phyloP scores from a whole-genome alignment of 2,113 vertebrate species.

The Rhinolophus ferrumequinum region DNA sequence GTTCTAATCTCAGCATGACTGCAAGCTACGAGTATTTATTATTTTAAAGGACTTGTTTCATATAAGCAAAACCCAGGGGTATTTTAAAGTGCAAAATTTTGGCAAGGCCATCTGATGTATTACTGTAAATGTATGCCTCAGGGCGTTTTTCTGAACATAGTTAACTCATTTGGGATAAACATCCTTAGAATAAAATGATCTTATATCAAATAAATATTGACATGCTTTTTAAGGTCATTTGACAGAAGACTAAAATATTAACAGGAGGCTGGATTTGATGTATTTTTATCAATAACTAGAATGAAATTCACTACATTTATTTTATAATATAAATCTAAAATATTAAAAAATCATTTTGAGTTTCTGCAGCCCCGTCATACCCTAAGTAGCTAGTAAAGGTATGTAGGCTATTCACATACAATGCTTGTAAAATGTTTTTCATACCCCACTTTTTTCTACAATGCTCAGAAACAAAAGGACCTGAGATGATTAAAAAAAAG shows the following conservation, averaged over 20 bases:
- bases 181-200: constrained; percentile 81
- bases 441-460: background rate
- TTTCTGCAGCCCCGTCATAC: background rate
- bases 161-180: constrained; percentile 79
- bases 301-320: constrained; percentile 75
- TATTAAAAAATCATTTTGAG: constrained; percentile 36
- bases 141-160: constrained; percentile 70
- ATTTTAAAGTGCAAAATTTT: constrained; percentile 69
- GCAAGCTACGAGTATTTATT: constrained; percentile 56
- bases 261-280: constrained; percentile 80
- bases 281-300: constrained; percentile 69
- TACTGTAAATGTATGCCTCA: constrained; percentile 70
- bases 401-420: background rate
- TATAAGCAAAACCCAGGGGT: constrained; percentile 45
- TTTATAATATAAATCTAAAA: constrained; percentile 64
- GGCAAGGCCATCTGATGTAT: constrained; percentile 60
- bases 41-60: constrained; percentile 62
- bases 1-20: constrained; percentile 37
- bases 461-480: background rate
- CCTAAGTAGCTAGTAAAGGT: background rate
- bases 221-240: constrained; percentile 82
- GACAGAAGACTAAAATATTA: constrained; percentile 76
- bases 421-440: background rate
- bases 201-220: constrained; percentile 83
- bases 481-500: background rate